These are phyloP conservation scores for Tubulanus polymorphus DNA, from an alignment of 2,888 invertebrate genomes.

Conservation along the genomic window DNA sequence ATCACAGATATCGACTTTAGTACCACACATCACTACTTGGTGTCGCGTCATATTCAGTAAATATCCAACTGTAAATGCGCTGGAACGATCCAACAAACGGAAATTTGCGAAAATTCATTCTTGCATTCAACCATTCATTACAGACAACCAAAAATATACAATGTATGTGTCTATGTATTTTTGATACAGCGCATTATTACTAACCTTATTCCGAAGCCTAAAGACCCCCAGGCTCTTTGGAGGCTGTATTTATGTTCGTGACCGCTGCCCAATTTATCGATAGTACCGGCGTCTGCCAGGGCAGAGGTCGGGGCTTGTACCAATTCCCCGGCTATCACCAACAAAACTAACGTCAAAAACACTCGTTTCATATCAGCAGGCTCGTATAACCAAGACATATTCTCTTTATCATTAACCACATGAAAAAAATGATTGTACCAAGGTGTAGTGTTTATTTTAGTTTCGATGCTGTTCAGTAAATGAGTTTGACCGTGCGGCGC, in stretches of 20 bases:
- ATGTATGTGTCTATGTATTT: too few relatives aligned
- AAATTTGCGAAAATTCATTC: not conserved
- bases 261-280: slow-evolving; percentile 13
- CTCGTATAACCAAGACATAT: slow-evolving; percentile 16
- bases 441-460: not conserved
- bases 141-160: not conserved
- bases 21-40: slow-evolving; percentile 12
- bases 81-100: too few relatives aligned
- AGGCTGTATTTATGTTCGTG: slow-evolving; percentile 11
- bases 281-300: slow-evolving; percentile 15
- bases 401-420: too few relatives aligned
- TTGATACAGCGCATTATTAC: not conserved
- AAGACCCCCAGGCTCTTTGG: slow-evolving; percentile 20
- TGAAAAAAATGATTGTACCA: too few relatives aligned
- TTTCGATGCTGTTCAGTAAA: too few relatives aligned
- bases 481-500: too few relatives aligned
- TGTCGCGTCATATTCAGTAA: slow-evolving; percentile 8
- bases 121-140: not conserved
- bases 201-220: slow-evolving; percentile 18
- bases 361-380: not conserved
- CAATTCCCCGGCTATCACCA: slow-evolving; percentile 18
- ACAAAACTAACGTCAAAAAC: slow-evolving; percentile 6
- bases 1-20: slow-evolving; percentile 13
- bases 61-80: slow-evolving; percentile 3
- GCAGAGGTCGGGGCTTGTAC: slow-evolving; percentile 19